These are phyloP conservation scores for Onychomys leucogaster DNA, from an alignment of 2,797 vertebrate species.

Conservation along the genomic window DNA sequence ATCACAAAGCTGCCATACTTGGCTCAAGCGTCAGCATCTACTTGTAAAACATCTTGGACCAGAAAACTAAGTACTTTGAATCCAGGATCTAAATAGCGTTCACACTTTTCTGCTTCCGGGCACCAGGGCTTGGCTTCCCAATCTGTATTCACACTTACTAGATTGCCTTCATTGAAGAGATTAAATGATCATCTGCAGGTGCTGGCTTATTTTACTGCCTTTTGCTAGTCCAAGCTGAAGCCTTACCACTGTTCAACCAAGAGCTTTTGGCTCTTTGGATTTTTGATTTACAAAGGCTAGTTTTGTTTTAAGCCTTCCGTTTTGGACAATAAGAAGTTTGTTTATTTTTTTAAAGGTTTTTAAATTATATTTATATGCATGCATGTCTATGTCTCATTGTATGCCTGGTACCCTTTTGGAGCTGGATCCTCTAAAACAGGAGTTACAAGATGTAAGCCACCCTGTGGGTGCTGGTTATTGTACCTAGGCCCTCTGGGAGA, in stretches of 20 bases:
- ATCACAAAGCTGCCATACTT: conserved; percentile 34
- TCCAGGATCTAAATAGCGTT: conserved; percentile 19
- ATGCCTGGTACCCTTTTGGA: neutral
- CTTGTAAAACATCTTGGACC: conserved; percentile 64
- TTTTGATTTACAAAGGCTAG: conserved; percentile 62
- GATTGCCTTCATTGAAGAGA: conserved; percentile 58
- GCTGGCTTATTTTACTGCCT: conserved; percentile 40
- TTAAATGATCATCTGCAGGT: neutral
- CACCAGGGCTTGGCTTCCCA: conserved; percentile 43
- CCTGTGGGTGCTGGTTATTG: neutral
- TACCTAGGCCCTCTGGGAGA: neutral
- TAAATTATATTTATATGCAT: neutral
- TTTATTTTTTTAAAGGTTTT: neutral
- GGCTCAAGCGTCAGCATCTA: conserved; percentile 43
- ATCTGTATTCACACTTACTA: neutral
- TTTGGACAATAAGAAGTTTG: neutral
- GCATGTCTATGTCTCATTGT: neutral
- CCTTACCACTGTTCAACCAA: conserved; percentile 61
- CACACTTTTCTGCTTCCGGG: conserved; percentile 53
- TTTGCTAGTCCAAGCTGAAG: conserved; percentile 73
- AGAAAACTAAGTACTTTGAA: conserved; percentile 48
- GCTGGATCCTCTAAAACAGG: neutral
- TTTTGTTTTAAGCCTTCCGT: conserved; percentile 54
- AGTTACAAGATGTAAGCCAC: neutral
- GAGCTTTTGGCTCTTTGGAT: conserved; percentile 55